Evolutionary conservation across 2,113 vertebrate species (phyloP), one percentile per base, ranked within the genome.

Genomic region (Brienomyrus longianalis): DNA sequence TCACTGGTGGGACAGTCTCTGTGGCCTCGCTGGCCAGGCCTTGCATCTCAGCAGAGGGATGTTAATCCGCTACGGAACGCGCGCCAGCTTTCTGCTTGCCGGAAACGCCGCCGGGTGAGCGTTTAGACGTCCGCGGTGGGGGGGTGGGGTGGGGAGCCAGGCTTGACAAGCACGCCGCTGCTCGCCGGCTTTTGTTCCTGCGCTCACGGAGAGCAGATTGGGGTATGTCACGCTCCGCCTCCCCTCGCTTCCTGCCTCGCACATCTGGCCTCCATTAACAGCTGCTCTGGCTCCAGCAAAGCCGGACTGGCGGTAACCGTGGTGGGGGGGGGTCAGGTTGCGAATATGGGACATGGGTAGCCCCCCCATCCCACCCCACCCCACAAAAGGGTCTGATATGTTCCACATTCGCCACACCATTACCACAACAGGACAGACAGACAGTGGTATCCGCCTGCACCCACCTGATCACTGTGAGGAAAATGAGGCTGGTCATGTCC

Each of bases 181-280:
- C 62, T 27, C 1, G 11, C 62, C 17, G 27, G 52, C 77, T 23
- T 85, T 23, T 88, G 87, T 86, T 89, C 52, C 74, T 21, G 45
- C 43, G 52, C 86, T 59, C 89, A 70, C 51, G 87, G 85, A 90
- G 89, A 91, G 90, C 47, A 90, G 90, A 93, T 91, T 91, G 91
- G 92, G 91, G 91, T 92, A 92, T 92, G 92, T 92, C 91, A 92
- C 62, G 89, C 92, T 91, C 80, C 43, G 91, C 91, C 92, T 91
- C 90, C 77, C 3, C 50, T 80, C 13, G 87, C 91, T 92, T 93
- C 92, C 91, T 93, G 92, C 56, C 88, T 83, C 13, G 88, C 88
- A 92, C 92, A 94, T 94, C 92, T 94, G 93, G 91, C 74, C 91
- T 89, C 92, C 89, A 92, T 94, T 92, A 92, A 92, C 91, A 94